Conservation (phyloP, 2,113 vertebrate species). For the Ploceus nigricollis region DNA sequence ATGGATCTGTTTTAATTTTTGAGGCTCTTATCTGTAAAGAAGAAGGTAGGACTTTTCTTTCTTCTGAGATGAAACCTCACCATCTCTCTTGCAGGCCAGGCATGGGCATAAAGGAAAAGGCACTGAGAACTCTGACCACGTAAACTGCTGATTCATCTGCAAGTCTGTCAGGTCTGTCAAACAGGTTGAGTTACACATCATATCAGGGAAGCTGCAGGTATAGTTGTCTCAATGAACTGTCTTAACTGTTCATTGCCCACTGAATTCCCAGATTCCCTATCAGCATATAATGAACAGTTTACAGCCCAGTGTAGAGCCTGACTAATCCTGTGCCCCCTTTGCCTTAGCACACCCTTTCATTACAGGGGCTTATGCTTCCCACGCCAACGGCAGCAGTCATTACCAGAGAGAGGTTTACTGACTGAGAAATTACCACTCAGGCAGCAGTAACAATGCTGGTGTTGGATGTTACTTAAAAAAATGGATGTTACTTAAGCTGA, state of each 20-base stretch:
- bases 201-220: background rate
- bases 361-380: fast-evolving
- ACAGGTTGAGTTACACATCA: background rate
- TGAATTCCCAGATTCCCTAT: background rate
- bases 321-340: background rate
- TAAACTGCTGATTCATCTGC: background rate
- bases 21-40: background rate
- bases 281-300: background rate
- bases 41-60: background rate
- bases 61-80: background rate
- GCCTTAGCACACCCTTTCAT: background rate
- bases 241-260: background rate
- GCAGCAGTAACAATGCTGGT: background rate
- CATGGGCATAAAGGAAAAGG: background rate
- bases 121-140: background rate
- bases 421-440: background rate
- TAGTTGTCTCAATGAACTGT: background rate
- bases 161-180: background rate
- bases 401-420: background rate
- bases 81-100: background rate
- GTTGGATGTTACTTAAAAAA: no score
- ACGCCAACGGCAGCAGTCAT: background rate
- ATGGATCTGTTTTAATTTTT: background rate
- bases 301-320: background rate
- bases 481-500: background rate